Percentiles rank a stretch among this genome's conserved stretches.
Evolutionary conservation across 2,888 invertebrate species (phyloP).

Genomic region (Phragmatobia fuliginosa): DNA sequence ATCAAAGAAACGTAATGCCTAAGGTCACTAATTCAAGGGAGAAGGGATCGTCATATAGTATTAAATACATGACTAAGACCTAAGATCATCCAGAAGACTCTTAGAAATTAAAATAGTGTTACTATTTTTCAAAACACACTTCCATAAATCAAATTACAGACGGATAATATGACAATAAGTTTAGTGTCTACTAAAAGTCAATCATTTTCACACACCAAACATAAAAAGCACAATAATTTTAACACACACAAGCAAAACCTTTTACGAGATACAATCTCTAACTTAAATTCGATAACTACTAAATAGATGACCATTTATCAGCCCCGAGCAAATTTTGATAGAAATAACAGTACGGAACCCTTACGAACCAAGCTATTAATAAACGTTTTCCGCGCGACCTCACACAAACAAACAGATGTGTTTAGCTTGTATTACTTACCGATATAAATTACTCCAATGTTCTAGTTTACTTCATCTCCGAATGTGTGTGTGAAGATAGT

Average conservation of each 20-base stretch:
- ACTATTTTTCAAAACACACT: not conserved
- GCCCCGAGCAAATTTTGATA: conserved; percentile 36
- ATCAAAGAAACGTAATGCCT: too few relatives aligned
- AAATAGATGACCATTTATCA: conserved; percentile 5
- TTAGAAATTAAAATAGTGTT: not conserved
- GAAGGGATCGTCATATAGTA: too few relatives aligned
- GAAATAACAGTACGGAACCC: conserved; percentile 26
- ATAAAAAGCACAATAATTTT: too few relatives aligned
- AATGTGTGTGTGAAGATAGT: conserved; percentile 6
- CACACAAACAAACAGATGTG: conserved; percentile 14
- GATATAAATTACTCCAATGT: conserved; percentile 9
- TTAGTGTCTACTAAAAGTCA: not conserved
- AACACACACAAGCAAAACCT: not conserved
- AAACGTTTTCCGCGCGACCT: conserved; percentile 31
- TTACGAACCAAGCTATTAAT: conserved; percentile 34
- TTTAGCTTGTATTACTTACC: conserved; percentile 5
- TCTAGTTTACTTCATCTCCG: conserved; percentile 4
- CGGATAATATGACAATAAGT: not conserved
- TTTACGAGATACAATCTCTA: not conserved
- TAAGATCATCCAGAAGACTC: too few relatives aligned
- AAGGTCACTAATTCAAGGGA: too few relatives aligned
- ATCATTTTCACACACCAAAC: not conserved
- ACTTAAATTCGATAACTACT: not conserved
- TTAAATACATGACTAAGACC: too few relatives aligned
- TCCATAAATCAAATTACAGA: not conserved